Conservation (phyloP, 2,888 invertebrate genomes). For the Yponomeuta evonymella region DNA sequence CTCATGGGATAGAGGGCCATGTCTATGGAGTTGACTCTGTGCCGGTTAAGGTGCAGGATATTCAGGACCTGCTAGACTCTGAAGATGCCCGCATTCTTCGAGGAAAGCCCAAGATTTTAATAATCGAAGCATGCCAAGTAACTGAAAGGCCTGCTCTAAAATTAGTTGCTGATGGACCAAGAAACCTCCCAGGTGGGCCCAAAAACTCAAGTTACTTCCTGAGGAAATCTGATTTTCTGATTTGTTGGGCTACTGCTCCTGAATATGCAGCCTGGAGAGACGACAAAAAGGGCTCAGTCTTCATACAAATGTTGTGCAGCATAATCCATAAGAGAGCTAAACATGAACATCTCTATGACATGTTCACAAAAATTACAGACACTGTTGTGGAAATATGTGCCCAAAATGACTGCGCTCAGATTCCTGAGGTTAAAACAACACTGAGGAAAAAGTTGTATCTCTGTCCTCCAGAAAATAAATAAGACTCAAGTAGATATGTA, state of each 20-base stretch:
- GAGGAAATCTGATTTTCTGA: slow-evolving; percentile 52
- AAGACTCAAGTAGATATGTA: background rate
- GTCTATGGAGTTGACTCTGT: slow-evolving; percentile 62
- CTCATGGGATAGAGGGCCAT: slow-evolving; percentile 62
- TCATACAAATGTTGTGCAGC: slow-evolving; percentile 55
- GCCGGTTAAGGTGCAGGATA: slow-evolving; percentile 55
- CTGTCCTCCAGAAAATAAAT: slow-evolving; percentile 28
- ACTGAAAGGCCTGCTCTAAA: slow-evolving; percentile 32
- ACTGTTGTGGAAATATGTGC: slow-evolving; percentile 41
- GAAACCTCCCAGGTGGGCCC: slow-evolving; percentile 18
- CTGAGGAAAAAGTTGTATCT: slow-evolving; percentile 57
- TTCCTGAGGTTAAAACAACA: slow-evolving; percentile 53
- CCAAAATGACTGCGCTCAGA: slow-evolving; percentile 39
- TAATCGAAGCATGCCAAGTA: slow-evolving; percentile 66
- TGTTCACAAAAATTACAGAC: slow-evolving; percentile 55
- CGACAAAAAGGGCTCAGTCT: slow-evolving; percentile 52
- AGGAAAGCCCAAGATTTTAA: slow-evolving; percentile 57
- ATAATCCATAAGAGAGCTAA: slow-evolving; percentile 37
- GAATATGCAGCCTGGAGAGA: slow-evolving; percentile 59
- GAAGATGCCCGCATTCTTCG: slow-evolving; percentile 41
- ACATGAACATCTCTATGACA: slow-evolving; percentile 49
- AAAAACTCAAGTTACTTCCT: slow-evolving; percentile 26
- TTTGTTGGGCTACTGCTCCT: slow-evolving; percentile 65
- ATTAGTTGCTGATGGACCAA: slow-evolving; percentile 49
- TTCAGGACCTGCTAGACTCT: slow-evolving; percentile 55